Percentiles rank a stretch among this genome's conserved stretches.
phyloP scores from a whole-genome alignment of 2,113 vertebrate genomes.

The Podarcis cretensis region DNA sequence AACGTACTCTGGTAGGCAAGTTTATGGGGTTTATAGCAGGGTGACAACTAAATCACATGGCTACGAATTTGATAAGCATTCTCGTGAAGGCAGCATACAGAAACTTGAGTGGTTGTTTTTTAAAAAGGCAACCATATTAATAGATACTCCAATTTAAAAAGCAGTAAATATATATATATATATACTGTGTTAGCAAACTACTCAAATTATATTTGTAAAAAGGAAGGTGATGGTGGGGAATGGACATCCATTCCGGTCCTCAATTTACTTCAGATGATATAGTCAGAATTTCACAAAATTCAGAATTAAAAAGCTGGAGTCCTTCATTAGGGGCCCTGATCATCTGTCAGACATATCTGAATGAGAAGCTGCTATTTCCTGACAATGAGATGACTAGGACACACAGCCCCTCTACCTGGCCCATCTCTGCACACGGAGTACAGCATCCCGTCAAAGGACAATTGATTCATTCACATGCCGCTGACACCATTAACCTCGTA shows the following conservation, averaged over 20 bases:
- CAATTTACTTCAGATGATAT: not conserved
- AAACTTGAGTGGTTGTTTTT: not conserved
- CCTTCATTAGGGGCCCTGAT: not conserved
- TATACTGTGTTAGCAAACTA: not conserved
- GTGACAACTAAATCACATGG: not conserved
- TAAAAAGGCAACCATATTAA: not conserved
- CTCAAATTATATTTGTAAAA: not conserved
- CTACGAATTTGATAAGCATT: not conserved
- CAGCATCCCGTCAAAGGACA: conserved; percentile 19
- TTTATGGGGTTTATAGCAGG: not conserved
- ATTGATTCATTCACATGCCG: conserved; percentile 43
- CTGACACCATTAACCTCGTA: conserved; percentile 54
- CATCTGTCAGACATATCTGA: not conserved
- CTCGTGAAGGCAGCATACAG: not conserved
- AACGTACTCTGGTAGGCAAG: not conserved
- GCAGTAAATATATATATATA: no score
- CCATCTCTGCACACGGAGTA: not conserved
- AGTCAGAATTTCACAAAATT: not conserved
- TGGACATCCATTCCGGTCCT: not conserved
- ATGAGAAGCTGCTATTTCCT: conserved; percentile 1
- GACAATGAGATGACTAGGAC: not conserved
- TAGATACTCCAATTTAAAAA: not conserved
- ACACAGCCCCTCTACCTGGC: conserved; percentile 26
- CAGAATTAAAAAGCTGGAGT: not conserved
- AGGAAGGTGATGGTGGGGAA: no score